Percentiles rank a stretch among this genome's conserved stretches.
These are phyloP conservation scores for Drosophila seguyi DNA, from an alignment of 1,140 invertebrate genomes.

Conservation along the genomic window DNA sequence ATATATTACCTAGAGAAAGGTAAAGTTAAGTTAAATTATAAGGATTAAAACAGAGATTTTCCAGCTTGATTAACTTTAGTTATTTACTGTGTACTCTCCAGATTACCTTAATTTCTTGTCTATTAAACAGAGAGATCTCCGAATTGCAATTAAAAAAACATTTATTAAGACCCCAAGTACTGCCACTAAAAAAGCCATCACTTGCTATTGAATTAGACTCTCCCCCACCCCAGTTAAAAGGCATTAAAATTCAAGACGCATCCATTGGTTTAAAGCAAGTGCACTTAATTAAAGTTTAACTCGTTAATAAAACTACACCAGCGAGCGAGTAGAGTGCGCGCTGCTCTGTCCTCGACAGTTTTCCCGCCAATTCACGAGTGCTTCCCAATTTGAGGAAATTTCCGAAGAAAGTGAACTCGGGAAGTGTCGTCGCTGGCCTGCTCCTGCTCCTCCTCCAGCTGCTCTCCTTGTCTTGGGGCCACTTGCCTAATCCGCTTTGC, in stretches of 20 bases:
- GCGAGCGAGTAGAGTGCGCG: constrained; percentile 1
- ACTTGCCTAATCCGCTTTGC: constrained; percentile 78
- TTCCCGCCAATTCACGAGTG: constrained; percentile 24
- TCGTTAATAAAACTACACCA: constrained; percentile 14
- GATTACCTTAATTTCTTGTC: neutral
- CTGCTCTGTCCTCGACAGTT: constrained; percentile 13
- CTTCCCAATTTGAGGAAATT: constrained; percentile 37
- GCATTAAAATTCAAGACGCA: neutral
- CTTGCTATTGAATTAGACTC: neutral
- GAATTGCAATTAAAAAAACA: neutral
- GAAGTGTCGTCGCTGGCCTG: constrained; percentile 21
- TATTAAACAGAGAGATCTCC: neutral
- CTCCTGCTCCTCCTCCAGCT: too few relatives aligned
- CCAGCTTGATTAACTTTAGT: neutral
- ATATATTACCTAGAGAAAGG: neutral
- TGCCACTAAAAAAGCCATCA: neutral
- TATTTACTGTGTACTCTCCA: neutral
- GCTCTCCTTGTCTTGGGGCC: constrained; percentile 30
- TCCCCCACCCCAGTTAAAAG: neutral
- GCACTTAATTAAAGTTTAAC: constrained; percentile 36
- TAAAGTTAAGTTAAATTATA: neutral
- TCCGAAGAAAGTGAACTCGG: constrained; percentile 36
- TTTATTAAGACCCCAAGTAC: neutral
- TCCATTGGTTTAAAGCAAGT: constrained; percentile 4
- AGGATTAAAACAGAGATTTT: neutral